Evolutionary conservation across 2,888 invertebrate genomes (phyloP).

Genomic region (Drosophila longiperda): DNA sequence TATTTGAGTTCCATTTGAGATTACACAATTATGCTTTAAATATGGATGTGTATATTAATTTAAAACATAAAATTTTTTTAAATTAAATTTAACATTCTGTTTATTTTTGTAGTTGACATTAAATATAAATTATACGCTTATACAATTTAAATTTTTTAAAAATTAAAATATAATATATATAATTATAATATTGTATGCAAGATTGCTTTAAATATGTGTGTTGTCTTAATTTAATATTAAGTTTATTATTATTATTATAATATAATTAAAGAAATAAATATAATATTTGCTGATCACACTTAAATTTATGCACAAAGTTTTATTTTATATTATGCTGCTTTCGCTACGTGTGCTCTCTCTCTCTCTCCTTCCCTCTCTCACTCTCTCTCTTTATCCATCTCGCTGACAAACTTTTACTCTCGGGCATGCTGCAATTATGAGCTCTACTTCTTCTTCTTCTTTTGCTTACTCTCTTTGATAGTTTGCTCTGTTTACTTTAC

Average conservation of each 20-base stretch:
- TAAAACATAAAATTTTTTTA: neutral
- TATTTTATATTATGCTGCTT: conserved; percentile 33
- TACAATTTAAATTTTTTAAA: no score
- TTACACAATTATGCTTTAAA: neutral
- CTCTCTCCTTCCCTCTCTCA: conserved; percentile 6
- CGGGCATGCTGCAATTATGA: conserved; percentile 43
- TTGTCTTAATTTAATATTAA: neutral
- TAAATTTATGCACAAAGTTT: conserved; percentile 11
- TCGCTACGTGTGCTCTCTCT: conserved; percentile 32
- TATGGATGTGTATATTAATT: neutral
- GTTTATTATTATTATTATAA: neutral
- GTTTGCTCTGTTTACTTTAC: conserved; percentile 74
- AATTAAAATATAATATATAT: no score
- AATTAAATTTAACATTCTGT: no score
- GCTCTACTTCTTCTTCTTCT: conserved; percentile 11
- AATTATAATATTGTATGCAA: no score
- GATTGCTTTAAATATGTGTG: no score
- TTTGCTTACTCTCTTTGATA: conserved; percentile 19
- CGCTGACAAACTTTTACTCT: conserved; percentile 72
- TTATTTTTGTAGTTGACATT: no score
- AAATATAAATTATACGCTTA: no score
- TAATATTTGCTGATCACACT: conserved; percentile 6
- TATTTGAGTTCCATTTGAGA: conserved; percentile 31
- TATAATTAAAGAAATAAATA: neutral
- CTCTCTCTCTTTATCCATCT: neutral